These are phyloP conservation scores for Leptinotarsa defecta DNA, from an alignment of 1,140 invertebrate genomes.

Conservation along the genomic window DNA sequence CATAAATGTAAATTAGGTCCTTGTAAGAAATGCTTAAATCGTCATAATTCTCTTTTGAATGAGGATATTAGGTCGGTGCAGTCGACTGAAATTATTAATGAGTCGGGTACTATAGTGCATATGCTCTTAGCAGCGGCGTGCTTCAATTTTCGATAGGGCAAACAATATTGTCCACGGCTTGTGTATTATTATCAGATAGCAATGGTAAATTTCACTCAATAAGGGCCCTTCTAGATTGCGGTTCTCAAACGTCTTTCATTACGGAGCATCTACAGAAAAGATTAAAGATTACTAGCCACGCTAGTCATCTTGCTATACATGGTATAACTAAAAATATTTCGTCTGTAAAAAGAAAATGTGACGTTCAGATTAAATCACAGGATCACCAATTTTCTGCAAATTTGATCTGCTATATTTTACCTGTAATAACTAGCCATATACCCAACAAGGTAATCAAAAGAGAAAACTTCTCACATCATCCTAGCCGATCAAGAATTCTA, in stretches of 20 bases:
- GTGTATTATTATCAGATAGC: neutral
- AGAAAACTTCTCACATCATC: neutral
- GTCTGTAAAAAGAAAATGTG: neutral
- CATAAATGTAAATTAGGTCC: neutral
- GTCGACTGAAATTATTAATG: neutral
- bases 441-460: neutral
- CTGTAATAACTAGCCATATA: neutral
- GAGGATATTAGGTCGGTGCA: neutral
- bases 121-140: neutral
- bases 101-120: neutral
- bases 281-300: neutral
- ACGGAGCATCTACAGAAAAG: neutral
- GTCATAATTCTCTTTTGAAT: neutral
- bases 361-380: neutral
- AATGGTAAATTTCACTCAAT: neutral
- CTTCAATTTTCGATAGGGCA: neutral
- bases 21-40: neutral
- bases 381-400: neutral
- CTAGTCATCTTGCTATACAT: neutral
- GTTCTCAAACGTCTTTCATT: slow-evolving; percentile 1
- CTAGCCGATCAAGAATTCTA: slow-evolving; percentile 1
- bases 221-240: neutral
- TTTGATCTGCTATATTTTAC: neutral
- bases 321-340: neutral
- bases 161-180: neutral